phyloP scores from a whole-genome alignment of 2,113 vertebrate genomes.

The Probosciger aterrimus region DNA sequence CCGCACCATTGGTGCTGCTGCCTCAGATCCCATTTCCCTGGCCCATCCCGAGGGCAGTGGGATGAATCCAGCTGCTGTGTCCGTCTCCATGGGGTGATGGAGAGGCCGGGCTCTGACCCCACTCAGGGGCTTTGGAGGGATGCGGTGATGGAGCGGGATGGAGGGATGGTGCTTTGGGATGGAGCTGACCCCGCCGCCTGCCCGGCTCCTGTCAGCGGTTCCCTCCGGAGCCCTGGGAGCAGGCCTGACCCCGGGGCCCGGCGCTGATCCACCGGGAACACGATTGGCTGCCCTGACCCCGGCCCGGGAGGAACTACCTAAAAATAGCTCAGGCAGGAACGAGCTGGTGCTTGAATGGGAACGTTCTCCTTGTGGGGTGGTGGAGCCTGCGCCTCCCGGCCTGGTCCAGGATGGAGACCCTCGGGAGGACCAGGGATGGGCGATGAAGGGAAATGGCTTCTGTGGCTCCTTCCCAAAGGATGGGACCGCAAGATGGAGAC shows the following conservation, averaged over 20 bases:
- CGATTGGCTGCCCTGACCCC: not conserved
- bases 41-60: not conserved
- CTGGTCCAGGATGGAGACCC: not conserved
- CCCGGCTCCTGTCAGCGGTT: not conserved
- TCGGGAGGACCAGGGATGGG: not conserved
- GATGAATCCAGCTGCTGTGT: accelerated
- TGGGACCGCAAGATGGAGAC: not conserved
- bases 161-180: not conserved
- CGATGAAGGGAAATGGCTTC: accelerated
- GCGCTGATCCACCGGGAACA: accelerated
- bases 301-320: not conserved
- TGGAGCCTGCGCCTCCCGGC: accelerated
- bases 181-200: accelerated
- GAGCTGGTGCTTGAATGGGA: not conserved
- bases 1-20: not conserved
- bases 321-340: not conserved
- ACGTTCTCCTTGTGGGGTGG: accelerated
- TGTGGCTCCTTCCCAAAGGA: not conserved
- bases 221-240: not conserved
- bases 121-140: accelerated
- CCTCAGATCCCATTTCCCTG: not conserved
- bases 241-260: not conserved
- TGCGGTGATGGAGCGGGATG: not conserved
- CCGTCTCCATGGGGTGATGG: accelerated
- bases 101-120: accelerated